Conservation (phyloP, 2,888 invertebrate genomes). For the Hyalella azteca region DNA sequence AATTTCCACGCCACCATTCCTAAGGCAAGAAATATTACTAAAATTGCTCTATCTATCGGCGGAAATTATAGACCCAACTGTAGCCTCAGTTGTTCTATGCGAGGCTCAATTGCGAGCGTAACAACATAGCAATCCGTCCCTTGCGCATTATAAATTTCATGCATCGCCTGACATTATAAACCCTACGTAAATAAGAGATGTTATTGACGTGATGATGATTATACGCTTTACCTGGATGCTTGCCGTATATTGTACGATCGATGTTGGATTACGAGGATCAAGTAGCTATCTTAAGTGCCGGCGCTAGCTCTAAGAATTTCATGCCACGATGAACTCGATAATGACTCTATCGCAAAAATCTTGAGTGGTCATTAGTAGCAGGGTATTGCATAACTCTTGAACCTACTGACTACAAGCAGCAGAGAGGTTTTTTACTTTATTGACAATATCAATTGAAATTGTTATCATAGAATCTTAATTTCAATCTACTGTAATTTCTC, state of each 20-base stretch:
- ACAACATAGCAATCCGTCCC: neutral
- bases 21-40: conserved; percentile 1
- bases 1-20: conserved; percentile 18
- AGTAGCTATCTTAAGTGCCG: neutral
- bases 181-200: neutral
- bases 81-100: neutral
- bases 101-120: neutral
- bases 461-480: no score
- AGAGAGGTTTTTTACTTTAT: no score
- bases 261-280: neutral
- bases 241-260: neutral
- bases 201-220: conserved; percentile 35
- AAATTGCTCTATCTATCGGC: conserved; percentile 18
- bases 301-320: neutral
- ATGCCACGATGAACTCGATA: conserved; percentile 6
- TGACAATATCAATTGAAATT: no score
- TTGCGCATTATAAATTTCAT: conserved; percentile 23
- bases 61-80: conserved; percentile 19
- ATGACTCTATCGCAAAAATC: neutral
- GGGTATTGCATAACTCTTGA: no score
- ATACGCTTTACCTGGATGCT: neutral
- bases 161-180: neutral
- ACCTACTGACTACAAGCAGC: no score
- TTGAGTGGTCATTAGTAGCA: no score
- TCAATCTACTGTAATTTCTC: no score